Base-by-base conservation (phyloP, 2,113 vertebrate genomes). In the Passer domesticus region DNA sequence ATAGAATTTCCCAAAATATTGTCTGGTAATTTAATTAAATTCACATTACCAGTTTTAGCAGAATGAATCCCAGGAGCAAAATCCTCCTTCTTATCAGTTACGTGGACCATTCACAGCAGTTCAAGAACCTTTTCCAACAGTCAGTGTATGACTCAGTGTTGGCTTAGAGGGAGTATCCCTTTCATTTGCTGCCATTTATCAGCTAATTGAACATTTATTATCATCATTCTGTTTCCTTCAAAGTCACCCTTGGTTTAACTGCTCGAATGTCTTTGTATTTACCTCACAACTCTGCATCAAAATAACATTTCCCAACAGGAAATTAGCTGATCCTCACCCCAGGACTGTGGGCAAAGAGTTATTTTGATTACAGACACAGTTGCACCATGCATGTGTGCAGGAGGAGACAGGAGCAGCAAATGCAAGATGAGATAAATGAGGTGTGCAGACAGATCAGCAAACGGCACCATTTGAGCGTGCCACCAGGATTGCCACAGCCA, bases 121-220 rank as follows among this genome's bases (percentile, higher is more conserved):
- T 33, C 68, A 80, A 90, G 94, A 94, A 24, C n/a, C 13, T 85
- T 84, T 79, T 85, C 78, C 55, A 77, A 28, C 8, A 9, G 44
- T 58, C 74, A 17, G 20, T 7, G 39, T 11, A n/a, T 95, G 85
- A 86, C 39, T 88, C 90, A 49, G 15, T 83, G 67, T 63, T 76
- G 81, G 23, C 46, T 88, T 69, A 73, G 69, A 85, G 58, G 84
- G 70, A 90, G 43, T 55, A 58, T 55, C 41, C 55, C 59, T 83
- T 94, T 83, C 35, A 20, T 88, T 85, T 56, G 39, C 24, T 94
- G 83, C 63, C 68, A 44, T 84, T 85, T 93, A 66, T 74, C 92
- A 35, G 74, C 59, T 69, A 55, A 70, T 15, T 62, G 39, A 90
- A 44, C 9, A 4, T 74, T 37, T 13, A 46, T 72, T 52, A 19